Base-by-base conservation (phyloP, 2,113 vertebrate genomes). In the Atrichornis clamosus region DNA sequence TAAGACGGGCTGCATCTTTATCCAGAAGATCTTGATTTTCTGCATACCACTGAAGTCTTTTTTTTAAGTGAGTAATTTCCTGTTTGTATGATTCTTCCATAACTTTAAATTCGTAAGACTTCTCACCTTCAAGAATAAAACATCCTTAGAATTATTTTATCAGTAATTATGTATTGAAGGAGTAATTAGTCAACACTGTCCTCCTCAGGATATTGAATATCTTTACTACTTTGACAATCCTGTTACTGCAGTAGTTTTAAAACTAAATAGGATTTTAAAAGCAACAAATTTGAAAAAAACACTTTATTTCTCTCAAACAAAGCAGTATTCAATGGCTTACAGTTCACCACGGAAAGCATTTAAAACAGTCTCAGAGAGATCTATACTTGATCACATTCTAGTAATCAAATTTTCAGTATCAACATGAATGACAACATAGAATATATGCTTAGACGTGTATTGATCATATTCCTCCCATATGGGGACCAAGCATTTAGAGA, bases 21-120 rank as follows among this genome's bases (percentile, higher is more conserved):
- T 99, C 98, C 95, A 99, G 96, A 72, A 99, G 98, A 60, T 99
- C 98, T 96, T 99, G 99, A 96, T 99, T 99, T 97, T 99, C 99
- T 28, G 99, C 98, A 92, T 99, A 99, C 99, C 99, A 99, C 73
- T 98, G 98, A 82, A 99, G 97, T 86, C 98, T 98, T 87, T 98
- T 99, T 89, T 98, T 99, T 28, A 99, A 97, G 39, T 94, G 95
- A 18, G 52, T 42, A 22, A 99, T 97, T 96, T 99, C 99, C 88
- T 98, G 97, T 85, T 98, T 98, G 97, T 99, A 98, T 28, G 97
- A 97, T 68, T 99, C 98, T 97, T 99, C 98, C 96, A 98, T 96
- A 62, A 98, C 91, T 88, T 96, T 98, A 94, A 99, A 97, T 97
- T 99, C 98, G n/a, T 98, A 98, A 26, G 96, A 95, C 90, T 98